Percentiles rank a stretch among this genome's conserved stretches.
Conservation (phyloP, 2,113 vertebrate species). For the Podocnemis expansa region DNA sequence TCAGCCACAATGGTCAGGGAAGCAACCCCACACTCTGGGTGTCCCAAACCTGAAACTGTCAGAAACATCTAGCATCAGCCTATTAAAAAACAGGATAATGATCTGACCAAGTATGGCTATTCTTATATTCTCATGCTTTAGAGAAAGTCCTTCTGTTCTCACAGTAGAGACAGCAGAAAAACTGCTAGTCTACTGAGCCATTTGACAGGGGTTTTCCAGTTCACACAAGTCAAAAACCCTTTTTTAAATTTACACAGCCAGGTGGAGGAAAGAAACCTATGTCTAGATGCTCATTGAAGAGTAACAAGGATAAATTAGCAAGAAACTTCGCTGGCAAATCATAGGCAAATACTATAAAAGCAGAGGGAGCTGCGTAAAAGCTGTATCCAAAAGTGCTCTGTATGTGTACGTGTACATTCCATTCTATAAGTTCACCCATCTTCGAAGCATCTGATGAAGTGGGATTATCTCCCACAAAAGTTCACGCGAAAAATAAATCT, state of each 20-base stretch:
- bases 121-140: not conserved
- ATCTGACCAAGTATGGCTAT: too few species aligned
- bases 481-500: too few species aligned
- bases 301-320: not conserved
- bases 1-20: too few species aligned
- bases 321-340: not conserved
- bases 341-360: not conserved
- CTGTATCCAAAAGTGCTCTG: not conserved
- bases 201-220: too few species aligned
- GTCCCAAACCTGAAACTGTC: not conserved
- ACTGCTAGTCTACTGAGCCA: not conserved
- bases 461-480: too few species aligned
- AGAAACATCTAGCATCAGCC: not conserved
- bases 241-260: too few species aligned
- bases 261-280: not conserved
- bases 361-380: not conserved
- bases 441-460: too few species aligned
- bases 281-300: not conserved
- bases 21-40: too few species aligned
- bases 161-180: not conserved
- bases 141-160: not conserved
- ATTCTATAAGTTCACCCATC: too few species aligned
- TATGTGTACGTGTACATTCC: too few species aligned
- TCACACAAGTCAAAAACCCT: too few species aligned
- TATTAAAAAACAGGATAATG: not conserved